Evolutionary conservation across 1,140 invertebrate species (phyloP), one percentile per base, ranked within the genome.

Genomic region (Drosophila chauvacae): DNA sequence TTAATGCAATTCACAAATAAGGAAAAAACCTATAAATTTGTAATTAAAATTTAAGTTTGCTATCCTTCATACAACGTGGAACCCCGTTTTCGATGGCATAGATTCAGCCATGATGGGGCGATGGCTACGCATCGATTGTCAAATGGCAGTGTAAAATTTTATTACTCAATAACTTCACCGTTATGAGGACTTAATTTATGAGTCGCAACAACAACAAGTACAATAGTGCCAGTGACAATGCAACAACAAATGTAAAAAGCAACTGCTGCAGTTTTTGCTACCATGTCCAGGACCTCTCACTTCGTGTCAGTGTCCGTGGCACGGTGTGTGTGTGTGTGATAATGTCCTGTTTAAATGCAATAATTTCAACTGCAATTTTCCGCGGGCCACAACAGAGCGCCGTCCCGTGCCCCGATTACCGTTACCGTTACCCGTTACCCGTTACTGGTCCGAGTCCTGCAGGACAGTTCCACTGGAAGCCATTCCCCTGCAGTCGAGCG

Each of bases 161-260:
- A 90, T 90, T 90, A 90, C 84, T 90, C 85, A 88, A 88, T 88
- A 88, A 88, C 81, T 88, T 90, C 80, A 64, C 77, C 86, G 86
- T 90, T 90, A 90, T 90, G 87, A 90, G 86, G 86, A 82, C 85
- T 90, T 90, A 90, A 90, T 90, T 90, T 90, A 90, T 90, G 85
- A 81, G 85, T 57, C 69, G 73, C 84, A 78, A 68, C 80, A 87
- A 68, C 80, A 87, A 65, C 71, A 87, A 39, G 37, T 58, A 75
- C 76, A 48, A 51, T 23, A 58, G 50, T 48, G 42, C n/a, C 70
- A 74, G 42, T 74, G 70, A 64, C 72, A 74, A 81, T 37, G 55
- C 73, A 71, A 66, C 73, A 81, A 84, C 85, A 90, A 84, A 70
- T 84, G 77, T 41, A 74, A 87, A 87, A 84, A 77, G 84, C 81